Conservation (phyloP, 1,140 invertebrate genomes). For the Galleria mellonella region DNA sequence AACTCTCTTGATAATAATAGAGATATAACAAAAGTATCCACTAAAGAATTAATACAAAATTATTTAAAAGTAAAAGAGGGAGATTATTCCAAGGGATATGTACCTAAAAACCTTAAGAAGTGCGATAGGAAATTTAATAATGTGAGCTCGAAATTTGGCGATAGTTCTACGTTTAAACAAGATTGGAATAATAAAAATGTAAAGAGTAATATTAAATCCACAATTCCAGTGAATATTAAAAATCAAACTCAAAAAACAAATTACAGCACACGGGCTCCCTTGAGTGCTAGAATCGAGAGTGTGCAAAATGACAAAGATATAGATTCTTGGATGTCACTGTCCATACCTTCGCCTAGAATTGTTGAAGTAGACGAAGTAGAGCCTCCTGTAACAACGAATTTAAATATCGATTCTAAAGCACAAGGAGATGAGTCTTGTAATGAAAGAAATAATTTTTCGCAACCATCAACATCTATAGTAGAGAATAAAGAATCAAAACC, state of each 20-base stretch:
- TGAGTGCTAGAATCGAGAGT: constrained; percentile 53
- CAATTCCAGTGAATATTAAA: constrained; percentile 24
- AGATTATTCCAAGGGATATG: constrained; percentile 33
- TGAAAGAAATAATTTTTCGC: background rate
- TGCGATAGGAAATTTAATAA: constrained; percentile 44
- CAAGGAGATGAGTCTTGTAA: constrained; percentile 10
- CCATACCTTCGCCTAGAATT: constrained; percentile 47
- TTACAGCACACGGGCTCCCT: constrained; percentile 28
- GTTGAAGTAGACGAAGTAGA: constrained; percentile 29
- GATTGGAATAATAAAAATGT: constrained; percentile 49
- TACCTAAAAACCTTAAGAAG: constrained; percentile 36
- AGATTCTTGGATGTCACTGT: constrained; percentile 70
- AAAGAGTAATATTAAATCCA: constrained; percentile 25
- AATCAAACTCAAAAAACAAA: constrained; percentile 40
- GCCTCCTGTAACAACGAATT: constrained; percentile 7
- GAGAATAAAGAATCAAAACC: constrained; percentile 18
- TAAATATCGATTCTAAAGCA: constrained; percentile 3
- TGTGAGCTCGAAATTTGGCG: constrained; percentile 26
- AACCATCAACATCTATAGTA: background rate
- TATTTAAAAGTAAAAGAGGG: constrained; percentile 63
- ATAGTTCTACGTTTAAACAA: constrained; percentile 31
- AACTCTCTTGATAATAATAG: constrained; percentile 27
- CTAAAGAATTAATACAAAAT: constrained; percentile 61
- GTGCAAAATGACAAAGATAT: constrained; percentile 68
- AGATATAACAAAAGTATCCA: constrained; percentile 54